Evolutionary conservation across 1,140 invertebrate genomes (phyloP).

Genomic region (Drosophila ironensis): DNA sequence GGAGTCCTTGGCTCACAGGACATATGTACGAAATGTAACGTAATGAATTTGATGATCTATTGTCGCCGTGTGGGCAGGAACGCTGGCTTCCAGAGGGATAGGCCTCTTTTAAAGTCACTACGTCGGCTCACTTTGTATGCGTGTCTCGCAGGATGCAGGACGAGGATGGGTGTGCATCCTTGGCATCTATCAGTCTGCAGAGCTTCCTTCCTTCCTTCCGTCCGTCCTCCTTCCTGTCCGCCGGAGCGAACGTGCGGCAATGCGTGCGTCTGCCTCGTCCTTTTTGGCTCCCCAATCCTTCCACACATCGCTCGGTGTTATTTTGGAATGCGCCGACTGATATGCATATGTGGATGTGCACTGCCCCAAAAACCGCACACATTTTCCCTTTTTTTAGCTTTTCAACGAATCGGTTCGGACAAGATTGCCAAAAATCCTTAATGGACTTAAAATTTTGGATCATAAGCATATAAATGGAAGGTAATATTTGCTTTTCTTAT

Average conservation of each 20-base stretch:
- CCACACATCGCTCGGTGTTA: conserved; percentile 47
- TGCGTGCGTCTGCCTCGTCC: conserved; percentile 40
- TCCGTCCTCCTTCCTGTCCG: conserved; percentile 10
- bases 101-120: conserved; percentile 68
- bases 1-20: conserved; percentile 38
- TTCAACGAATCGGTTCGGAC: too few relatives aligned
- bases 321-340: conserved; percentile 73
- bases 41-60: conserved; percentile 80
- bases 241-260: conserved; percentile 65
- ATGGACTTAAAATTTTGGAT: too few relatives aligned
- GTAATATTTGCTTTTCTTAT: too few relatives aligned
- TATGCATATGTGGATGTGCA: conserved; percentile 65
- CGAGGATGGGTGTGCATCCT: conserved; percentile 54
- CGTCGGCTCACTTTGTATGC: conserved; percentile 72
- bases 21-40: conserved; percentile 77
- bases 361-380: conserved; percentile 3
- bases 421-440: too few relatives aligned
- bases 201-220: conserved; percentile 69
- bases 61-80: conserved; percentile 32
- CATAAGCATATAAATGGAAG: too few relatives aligned
- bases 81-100: background rate
- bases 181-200: conserved; percentile 77
- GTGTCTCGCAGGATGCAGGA: conserved; percentile 36
- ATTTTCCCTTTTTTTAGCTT: background rate
- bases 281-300: background rate